Evolutionary conservation across 1,140 invertebrate genomes (phyloP).

Genomic region (Ganaspis sp.): DNA sequence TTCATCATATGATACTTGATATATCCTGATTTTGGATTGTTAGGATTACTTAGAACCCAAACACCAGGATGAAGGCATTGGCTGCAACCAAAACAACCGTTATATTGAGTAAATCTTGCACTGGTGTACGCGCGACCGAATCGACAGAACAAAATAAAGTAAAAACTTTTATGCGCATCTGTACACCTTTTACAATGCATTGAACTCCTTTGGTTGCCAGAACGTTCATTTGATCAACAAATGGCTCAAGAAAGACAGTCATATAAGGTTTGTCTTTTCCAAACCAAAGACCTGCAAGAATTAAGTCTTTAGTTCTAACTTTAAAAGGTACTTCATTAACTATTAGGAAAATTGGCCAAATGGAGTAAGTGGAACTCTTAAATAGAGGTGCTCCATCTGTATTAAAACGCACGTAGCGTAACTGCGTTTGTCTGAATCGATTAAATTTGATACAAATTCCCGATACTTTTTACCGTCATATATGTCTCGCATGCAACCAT

Average conservation of each 20-base stretch:
- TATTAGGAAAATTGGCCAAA: constrained; percentile 46
- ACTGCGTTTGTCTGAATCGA: background rate
- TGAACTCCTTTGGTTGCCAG: background rate
- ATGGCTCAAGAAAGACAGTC: background rate
- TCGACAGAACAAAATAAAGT: background rate
- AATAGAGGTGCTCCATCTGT: constrained; percentile 43
- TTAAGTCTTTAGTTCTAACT: background rate
- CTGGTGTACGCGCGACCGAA: background rate
- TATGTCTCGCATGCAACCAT: too few species aligned
- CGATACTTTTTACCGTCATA: background rate
- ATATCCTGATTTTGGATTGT: background rate
- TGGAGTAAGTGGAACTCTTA: constrained; percentile 37
- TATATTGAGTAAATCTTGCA: too few species aligned
- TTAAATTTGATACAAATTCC: constrained; percentile 25
- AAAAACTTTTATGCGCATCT: background rate
- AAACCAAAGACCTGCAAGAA: background rate
- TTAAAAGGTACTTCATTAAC: constrained; percentile 45
- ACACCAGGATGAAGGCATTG: too few species aligned
- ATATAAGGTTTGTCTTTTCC: background rate
- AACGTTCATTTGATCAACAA: background rate
- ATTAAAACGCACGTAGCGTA: constrained; percentile 38
- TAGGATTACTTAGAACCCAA: too few species aligned
- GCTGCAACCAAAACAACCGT: too few species aligned
- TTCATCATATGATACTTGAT: background rate
- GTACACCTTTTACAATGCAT: background rate